Conservation (phyloP, 2,113 vertebrate species). For the Ardeotis arabs region DNA sequence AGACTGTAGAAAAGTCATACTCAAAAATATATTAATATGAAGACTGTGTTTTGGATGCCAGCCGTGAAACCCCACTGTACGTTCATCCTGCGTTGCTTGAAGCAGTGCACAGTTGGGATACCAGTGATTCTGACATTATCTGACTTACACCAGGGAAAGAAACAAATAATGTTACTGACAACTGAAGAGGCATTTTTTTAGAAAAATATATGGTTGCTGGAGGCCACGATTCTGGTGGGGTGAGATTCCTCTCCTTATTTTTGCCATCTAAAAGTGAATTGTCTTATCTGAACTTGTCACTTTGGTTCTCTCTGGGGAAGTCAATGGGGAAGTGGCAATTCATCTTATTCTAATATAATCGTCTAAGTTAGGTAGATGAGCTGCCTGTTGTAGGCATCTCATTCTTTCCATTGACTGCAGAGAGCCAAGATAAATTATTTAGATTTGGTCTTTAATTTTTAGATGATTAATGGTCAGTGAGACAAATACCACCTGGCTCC, state of each 20-base stretch:
- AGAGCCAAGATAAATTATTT: slow-evolving; percentile 32
- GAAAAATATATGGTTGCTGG: slow-evolving; percentile 14
- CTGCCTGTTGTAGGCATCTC: slow-evolving; percentile 3
- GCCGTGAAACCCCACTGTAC: background rate
- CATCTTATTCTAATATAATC: slow-evolving; percentile 29
- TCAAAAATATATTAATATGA: background rate
- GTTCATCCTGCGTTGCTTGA: background rate
- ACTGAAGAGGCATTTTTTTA: background rate
- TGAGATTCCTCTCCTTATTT: slow-evolving; percentile 48
- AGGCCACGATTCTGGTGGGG: slow-evolving; percentile 18
- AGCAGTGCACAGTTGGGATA: background rate
- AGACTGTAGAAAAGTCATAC: background rate
- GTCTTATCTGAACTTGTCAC: slow-evolving; percentile 58
- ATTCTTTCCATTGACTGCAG: background rate
- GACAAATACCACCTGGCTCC: background rate
- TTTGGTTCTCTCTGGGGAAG: background rate
- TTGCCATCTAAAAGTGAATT: slow-evolving; percentile 10
- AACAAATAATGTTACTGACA: background rate
- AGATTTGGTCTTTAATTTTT: slow-evolving; percentile 24
- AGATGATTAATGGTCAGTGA: slow-evolving; percentile 32
- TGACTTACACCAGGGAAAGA: background rate
- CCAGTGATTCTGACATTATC: background rate
- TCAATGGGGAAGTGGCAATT: slow-evolving; percentile 28
- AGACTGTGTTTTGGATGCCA: background rate
- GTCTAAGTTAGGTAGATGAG: background rate